Percentiles rank a stretch among this genome's conserved stretches.
phyloP scores from a whole-genome alignment of 2,113 vertebrate species.

The Ptilonorhynchus violaceus region DNA sequence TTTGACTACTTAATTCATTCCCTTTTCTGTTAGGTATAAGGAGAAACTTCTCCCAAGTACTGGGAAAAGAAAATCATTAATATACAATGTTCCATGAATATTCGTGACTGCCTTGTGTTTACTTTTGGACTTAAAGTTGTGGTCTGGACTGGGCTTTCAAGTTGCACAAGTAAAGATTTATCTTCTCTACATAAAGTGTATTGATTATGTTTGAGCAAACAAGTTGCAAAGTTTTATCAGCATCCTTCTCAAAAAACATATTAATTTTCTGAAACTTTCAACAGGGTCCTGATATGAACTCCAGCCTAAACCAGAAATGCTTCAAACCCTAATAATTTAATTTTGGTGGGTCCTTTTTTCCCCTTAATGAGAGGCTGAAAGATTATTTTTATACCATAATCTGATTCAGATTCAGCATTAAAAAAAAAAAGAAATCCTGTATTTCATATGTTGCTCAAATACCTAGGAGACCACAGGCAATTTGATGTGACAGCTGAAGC shows the following conservation, averaged over 20 bases:
- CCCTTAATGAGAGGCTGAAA: not conserved
- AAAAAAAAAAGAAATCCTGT: not conserved
- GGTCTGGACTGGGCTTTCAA: not conserved
- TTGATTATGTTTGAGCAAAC: not conserved
- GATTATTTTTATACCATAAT: not conserved
- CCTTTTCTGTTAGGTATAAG: not conserved
- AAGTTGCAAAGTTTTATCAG: not conserved
- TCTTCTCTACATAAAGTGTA: not conserved
- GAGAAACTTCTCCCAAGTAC: not conserved
- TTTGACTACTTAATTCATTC: not conserved
- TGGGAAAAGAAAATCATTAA: not conserved
- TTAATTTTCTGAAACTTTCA: not conserved
- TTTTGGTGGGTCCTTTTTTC: not conserved
- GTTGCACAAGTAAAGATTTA: not conserved
- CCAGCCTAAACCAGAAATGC: not conserved
- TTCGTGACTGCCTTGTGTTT: not conserved
- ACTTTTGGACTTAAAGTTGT: not conserved
- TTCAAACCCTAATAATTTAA: not conserved
- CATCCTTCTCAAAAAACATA: not conserved
- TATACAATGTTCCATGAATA: not conserved
- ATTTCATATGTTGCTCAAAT: accelerated
- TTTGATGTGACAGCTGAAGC: not conserved
- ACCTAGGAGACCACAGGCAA: not conserved
- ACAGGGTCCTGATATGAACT: not conserved
- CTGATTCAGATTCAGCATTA: not conserved